Conservation (phyloP, 2,113 vertebrate genomes). For the Macrotis lagotis region DNA sequence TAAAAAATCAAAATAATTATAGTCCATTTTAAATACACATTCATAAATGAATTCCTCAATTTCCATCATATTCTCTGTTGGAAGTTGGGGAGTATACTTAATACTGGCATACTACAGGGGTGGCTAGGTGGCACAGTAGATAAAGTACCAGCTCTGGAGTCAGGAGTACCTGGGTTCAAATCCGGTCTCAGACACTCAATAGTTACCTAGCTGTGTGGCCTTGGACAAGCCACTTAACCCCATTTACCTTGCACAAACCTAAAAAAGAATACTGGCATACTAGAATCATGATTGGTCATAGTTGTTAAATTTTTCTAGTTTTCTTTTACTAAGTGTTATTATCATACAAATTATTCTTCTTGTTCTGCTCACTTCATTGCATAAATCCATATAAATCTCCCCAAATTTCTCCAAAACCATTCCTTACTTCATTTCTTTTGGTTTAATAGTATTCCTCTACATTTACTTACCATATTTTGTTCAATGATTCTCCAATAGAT, state of each 20-base stretch:
- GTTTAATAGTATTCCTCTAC: background rate
- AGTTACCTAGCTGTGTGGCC: too few relatives aligned
- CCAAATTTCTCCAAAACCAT: background rate
- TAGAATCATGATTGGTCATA: background rate
- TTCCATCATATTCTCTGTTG: background rate
- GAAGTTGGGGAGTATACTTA: background rate
- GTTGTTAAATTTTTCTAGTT: background rate
- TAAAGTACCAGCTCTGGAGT: too few relatives aligned
- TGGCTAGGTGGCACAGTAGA: too few relatives aligned
- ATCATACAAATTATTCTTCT: background rate
- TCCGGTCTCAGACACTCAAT: too few relatives aligned
- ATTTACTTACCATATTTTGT: background rate
- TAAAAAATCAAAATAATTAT: background rate
- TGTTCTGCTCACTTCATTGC: background rate
- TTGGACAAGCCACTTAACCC: too few relatives aligned
- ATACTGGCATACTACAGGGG: background rate
- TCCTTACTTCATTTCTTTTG: background rate
- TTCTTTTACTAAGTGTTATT: background rate
- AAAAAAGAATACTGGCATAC: background rate
- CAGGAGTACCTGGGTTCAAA: too few relatives aligned
- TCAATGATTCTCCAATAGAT: background rate
- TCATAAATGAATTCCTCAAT: background rate
- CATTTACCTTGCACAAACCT: too few relatives aligned
- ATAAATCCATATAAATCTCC: background rate
- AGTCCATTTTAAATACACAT: background rate